Evolutionary conservation across 1,140 invertebrate genomes (phyloP), one percentile per base, ranked within the genome.

Genomic region (Saxidomus purpurata): DNA sequence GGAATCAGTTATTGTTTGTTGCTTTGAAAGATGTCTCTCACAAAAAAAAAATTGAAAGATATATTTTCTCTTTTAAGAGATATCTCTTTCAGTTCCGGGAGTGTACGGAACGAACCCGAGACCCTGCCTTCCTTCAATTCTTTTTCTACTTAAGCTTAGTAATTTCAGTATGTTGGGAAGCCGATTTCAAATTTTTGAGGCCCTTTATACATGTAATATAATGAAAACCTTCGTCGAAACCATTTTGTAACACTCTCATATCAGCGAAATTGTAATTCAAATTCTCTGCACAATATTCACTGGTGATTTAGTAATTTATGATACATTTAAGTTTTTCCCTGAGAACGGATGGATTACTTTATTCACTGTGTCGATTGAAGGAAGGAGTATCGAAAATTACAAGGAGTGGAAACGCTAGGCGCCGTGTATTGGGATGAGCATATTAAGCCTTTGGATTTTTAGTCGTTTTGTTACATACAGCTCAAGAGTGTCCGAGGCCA

Each of bases 121-220:
- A 87, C 76, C 61, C 85, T 61, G 22, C 76, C 76, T 47, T 19
- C 52, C 25, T 36, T 25, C 28, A 81, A 55, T 89, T 81, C 67
- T 22, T 71, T 89, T 15, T 71, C 36, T 15, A 81, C 55, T 71
- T 89, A 1, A 71, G 25, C 28, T 40, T 52, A 1, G 59, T 43
- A 47, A 79, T 82, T 9, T 71, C 55, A n/a, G 55, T 22, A 25
- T 77, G 40, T 52, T 80, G 38, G 13, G 31, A 31, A 15, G 63
- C 61, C 8, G 89, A 90, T 17, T 34, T 67, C 15, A 90, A 31
- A 34, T 89, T 89, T 40, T 55, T 59, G 34, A 38, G 8, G n/a
- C n/a, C n/a, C n/a, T n/a, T n/a, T n/a, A n/a, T n/a, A n/a, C n/a
- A n/a, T n/a, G 74, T 69, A 90, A 22, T 61, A 34, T 28, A 90